phyloP scores from a whole-genome alignment of 2,797 vertebrate genomes.

The Enteromius mattozi region DNA sequence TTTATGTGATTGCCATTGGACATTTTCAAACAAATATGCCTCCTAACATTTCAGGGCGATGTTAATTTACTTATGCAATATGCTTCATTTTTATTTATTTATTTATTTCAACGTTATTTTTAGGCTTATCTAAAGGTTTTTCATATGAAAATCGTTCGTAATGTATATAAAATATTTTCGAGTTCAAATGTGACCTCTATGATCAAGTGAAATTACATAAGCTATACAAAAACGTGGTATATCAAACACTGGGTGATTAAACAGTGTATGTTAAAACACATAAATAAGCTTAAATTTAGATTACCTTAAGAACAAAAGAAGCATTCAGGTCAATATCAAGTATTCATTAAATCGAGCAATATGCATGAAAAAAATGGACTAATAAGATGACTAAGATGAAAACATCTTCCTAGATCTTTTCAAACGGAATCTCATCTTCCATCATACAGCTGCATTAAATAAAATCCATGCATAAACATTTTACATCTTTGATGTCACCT shows the following conservation, averaged over 20 bases:
- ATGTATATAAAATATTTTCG: neutral
- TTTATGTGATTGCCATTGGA: neutral
- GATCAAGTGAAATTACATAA: neutral
- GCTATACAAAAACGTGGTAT: neutral
- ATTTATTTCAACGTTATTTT: neutral
- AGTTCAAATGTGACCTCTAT: neutral
- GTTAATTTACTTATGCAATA: neutral
- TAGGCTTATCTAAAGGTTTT: neutral
- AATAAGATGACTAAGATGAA: constrained; percentile 10
- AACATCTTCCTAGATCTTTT: neutral
- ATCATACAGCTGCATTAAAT: constrained; percentile 3
- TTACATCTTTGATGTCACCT: neutral
- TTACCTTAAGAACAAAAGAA: constrained; percentile 19
- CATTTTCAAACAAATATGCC: neutral
- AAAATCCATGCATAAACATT: neutral
- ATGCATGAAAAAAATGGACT: neutral
- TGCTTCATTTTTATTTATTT: neutral
- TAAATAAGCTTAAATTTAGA: constrained; percentile 23
- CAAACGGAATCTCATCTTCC: neutral
- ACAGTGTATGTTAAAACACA: neutral
- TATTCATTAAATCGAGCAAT: constrained; percentile 9
- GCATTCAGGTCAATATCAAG: neutral
- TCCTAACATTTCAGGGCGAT: neutral
- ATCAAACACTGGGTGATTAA: neutral
- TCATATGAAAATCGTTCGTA: neutral